Percentiles rank a stretch among this genome's conserved stretches.
phyloP scores from a whole-genome alignment of 2,888 invertebrate genomes.

The Leuctra nigra region DNA sequence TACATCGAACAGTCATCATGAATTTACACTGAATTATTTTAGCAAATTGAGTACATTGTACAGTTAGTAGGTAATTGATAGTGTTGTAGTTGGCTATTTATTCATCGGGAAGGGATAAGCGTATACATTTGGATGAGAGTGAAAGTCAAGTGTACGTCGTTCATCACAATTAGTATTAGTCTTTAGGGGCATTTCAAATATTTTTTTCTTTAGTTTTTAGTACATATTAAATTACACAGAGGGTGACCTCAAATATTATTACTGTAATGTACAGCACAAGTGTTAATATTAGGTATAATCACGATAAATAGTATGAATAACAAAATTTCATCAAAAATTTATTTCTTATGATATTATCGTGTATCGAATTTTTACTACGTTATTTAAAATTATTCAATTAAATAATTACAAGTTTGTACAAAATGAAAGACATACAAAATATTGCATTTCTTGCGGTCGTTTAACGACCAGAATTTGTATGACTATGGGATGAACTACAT shows the following conservation, averaged over 20 bases:
- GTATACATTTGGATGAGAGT: constrained; percentile 16
- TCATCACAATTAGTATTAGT: neutral
- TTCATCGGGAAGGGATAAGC: constrained; percentile 18
- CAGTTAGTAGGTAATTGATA: neutral
- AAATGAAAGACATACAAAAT: constrained; percentile 2
- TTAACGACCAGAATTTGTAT: too few relatives aligned
- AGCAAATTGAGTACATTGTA: neutral
- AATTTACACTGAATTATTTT: neutral
- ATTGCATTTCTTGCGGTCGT: neutral
- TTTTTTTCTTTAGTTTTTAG: neutral
- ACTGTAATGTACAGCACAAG: too few relatives aligned
- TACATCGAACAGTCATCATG: neutral
- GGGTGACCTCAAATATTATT: too few relatives aligned
- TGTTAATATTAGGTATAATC: too few relatives aligned
- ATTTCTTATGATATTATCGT: too few relatives aligned
- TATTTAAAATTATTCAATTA: too few relatives aligned
- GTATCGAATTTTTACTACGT: too few relatives aligned
- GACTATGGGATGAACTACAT: too few relatives aligned
- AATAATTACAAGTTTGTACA: too few relatives aligned
- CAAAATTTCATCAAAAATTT: too few relatives aligned
- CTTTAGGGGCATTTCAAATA: neutral
- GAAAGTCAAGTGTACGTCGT: neutral
- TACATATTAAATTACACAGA: neutral
- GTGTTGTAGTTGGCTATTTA: constrained; percentile 6
- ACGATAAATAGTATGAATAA: too few relatives aligned